phyloP scores from a whole-genome alignment of 2,888 invertebrate genomes.

The Stictocephala bisonia region DNA sequence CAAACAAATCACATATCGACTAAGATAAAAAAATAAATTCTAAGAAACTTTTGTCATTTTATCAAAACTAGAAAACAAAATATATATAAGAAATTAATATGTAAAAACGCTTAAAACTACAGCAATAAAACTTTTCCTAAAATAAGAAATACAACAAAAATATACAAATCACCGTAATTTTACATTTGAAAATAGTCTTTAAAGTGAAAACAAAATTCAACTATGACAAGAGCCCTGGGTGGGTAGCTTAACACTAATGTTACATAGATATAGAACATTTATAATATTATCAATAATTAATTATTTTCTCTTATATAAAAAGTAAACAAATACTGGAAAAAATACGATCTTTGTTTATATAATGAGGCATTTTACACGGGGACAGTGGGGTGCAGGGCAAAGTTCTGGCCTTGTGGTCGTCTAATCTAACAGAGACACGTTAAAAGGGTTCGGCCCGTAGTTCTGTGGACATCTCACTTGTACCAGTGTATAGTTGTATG shows the following conservation, averaged over 20 bases:
- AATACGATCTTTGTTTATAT: conserved; percentile 53
- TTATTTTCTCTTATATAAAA: conserved; percentile 54
- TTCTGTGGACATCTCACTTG: too few relatives aligned
- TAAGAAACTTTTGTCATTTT: conserved; percentile 35
- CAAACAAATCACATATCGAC: conserved; percentile 19
- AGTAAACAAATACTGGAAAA: conserved; percentile 58
- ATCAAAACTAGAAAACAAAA: conserved; percentile 42
- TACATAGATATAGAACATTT: conserved; percentile 53
- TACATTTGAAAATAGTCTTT: conserved; percentile 50
- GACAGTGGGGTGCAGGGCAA: conserved; percentile 19
- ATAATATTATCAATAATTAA: conserved; percentile 55
- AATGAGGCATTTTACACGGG: conserved; percentile 39
- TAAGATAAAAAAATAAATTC: conserved; percentile 41
- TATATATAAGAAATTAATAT: conserved; percentile 37
- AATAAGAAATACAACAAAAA: conserved; percentile 50
- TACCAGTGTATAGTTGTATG: too few relatives aligned
- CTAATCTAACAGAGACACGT: not conserved
- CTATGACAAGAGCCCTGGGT: conserved; percentile 52
- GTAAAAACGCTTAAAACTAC: conserved; percentile 37
- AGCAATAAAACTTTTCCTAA: conserved; percentile 50
- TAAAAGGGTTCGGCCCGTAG: too few relatives aligned
- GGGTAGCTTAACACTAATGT: conserved; percentile 55
- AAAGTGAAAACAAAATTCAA: conserved; percentile 55
- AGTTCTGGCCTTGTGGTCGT: conserved; percentile 11
- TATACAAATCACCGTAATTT: conserved; percentile 49